phyloP scores from a whole-genome alignment of 2,888 invertebrate genomes.

The Andrena dorsata region DNA sequence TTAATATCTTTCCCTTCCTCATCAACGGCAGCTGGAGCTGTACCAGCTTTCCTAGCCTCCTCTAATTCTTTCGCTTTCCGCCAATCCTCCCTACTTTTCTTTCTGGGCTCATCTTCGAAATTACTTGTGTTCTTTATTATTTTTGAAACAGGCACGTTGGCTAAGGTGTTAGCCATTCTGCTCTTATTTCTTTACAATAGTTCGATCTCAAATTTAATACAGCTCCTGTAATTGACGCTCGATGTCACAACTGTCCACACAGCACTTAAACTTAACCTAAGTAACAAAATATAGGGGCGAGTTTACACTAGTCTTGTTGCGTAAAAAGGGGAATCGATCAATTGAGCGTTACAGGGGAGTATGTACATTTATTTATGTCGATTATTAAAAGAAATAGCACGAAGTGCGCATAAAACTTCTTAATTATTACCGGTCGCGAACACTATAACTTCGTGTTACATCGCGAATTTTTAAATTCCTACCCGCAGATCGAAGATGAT shows the following conservation, averaged over 20 bases:
- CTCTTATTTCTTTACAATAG: background rate
- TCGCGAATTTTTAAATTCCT: background rate
- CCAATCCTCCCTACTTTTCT: conserved; percentile 96
- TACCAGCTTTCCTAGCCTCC: conserved; percentile 93
- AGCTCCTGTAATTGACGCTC: conserved; percentile 1
- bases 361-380: too few species aligned
- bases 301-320: conserved; percentile 11
- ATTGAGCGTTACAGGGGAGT: too few species aligned
- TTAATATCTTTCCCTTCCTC: conserved; percentile 97
- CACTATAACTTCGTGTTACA: background rate
- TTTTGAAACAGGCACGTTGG: conserved; percentile 80
- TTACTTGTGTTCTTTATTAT: conserved; percentile 81
- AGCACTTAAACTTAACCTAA: conserved; percentile 8
- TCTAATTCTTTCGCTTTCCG: conserved; percentile 98
- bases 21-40: conserved; percentile 85
- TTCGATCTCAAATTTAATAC: background rate
- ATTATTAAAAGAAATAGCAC: background rate
- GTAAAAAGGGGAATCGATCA: too few species aligned
- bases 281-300: background rate
- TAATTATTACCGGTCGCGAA: background rate
- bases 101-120: conserved; percentile 91
- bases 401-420: background rate
- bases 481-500: conserved; percentile 9
- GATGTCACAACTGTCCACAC: background rate
- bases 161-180: conserved; percentile 76